Evolutionary conservation across 2,888 invertebrate genomes (phyloP), one percentile per base, ranked within the genome.

Genomic region (Heteropelma amictum): DNA sequence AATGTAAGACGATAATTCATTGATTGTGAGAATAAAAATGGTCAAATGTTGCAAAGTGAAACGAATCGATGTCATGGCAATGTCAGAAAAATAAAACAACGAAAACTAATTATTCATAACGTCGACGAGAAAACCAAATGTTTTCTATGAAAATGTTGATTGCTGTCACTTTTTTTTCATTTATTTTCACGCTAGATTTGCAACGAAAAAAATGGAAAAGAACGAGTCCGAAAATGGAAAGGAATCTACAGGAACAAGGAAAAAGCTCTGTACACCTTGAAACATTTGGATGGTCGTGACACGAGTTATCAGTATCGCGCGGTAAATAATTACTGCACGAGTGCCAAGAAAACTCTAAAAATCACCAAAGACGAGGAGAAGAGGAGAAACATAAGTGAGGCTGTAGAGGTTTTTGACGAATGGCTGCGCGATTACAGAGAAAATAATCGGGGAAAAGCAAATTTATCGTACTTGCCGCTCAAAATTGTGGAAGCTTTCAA

Each of bases 371-470:
- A 94, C 30, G 93, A 92, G 83, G 93, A 93, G 19, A 94, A 94
- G 84, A 89, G 93, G 70, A 91, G 92, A 83, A 94, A 94, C 82
- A 92, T 94, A 70, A 92, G 92, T 80, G 94, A 93, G 83, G 93
- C 94, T 0, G 92, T 94, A 87, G 92, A 91, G 42, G 92, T 93
- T 19, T 94, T 94, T 82, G 93, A 94, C 86, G 90, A 91, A 67
- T 94, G 94, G 94, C 89, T 93, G 61, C 93, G 93, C 61, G 93
- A 94, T 79, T 95, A 94, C 84, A 94, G 94, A 79, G 90, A 91
- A 0, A 90, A 92, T 78, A 93, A 94, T 83, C 88, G 93, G 54
- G 91, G 93, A 30, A 93, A 92, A 79, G 92, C 93, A 80, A 95
- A 95, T 87, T 92, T 93, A 73, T 89, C 93, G 0, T 95, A 95